Evolutionary conservation across 2,797 vertebrate species (phyloP), one percentile per base, ranked within the genome.

Genomic region (Anguilla marmorata): DNA sequence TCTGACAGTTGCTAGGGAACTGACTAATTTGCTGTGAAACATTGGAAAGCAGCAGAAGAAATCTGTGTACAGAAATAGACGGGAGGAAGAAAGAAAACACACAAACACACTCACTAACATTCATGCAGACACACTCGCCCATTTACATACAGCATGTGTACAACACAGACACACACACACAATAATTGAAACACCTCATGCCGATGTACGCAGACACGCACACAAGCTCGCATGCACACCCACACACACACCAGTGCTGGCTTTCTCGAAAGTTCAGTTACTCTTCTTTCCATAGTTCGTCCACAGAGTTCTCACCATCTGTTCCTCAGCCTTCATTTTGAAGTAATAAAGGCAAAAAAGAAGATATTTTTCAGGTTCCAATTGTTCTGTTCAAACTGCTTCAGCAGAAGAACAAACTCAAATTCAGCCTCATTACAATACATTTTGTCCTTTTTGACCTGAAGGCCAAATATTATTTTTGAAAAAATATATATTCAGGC

Each of bases 1-100:
- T 94, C 94, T 95, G 96, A 96, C 96, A 95, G 96, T 96, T 96
- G 96, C 96, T 96, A 96, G 95, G 96, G 94, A 95, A 96, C 95
- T 94, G 95, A 95, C 94, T 95, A 95, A 96, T 95, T 93, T 94
- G 94, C 94, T 93, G 89, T 93, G 93, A 94, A 86, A 88, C 88
- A 87, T 72, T 86, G 88, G 58, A 86, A 58, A 86, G 79, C 45
- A 82, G 76, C 60, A 76, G 41, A 56, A 80, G 52, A 74, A 54
- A 60, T 88, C 66, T 88, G 85, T 83, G 41, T 84, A 88, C 85
- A 86, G 58, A 86, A 88, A 88, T 86, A 88, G 84, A 88, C 82
- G 66, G 66, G 80, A 60, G 86, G 79, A 84, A 72, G 60, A 84
- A 87, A 63, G 80, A 60, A 27, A 16, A 80, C 52, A 12, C 30